Evolutionary conservation across 2,113 vertebrate genomes (phyloP).

Genomic region (Amphiprion ocellaris): DNA sequence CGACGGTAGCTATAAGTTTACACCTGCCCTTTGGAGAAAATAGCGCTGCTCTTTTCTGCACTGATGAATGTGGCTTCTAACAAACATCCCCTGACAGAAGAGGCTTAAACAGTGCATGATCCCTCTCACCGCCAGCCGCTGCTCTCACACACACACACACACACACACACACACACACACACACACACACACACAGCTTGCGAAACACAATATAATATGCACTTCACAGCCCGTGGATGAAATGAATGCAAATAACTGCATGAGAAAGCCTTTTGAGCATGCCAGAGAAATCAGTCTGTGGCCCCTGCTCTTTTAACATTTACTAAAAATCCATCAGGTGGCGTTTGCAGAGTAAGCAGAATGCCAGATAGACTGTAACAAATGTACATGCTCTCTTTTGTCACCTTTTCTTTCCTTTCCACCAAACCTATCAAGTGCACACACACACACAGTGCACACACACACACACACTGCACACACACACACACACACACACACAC

Average conservation of each 20-base stretch:
- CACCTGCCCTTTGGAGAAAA: conserved; percentile 63
- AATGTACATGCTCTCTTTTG: conserved; percentile 68
- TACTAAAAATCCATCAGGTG: conserved; percentile 70
- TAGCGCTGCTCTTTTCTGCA: conserved; percentile 55
- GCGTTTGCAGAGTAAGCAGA: conserved; percentile 71
- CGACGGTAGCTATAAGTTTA: conserved; percentile 50
- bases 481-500: conserved; percentile 1
- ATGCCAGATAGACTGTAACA: conserved; percentile 62
- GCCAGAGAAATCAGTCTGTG: conserved; percentile 48
- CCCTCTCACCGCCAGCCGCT: conserved; percentile 28
- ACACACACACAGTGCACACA: neutral
- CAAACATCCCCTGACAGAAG: conserved; percentile 62
- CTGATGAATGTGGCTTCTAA: conserved; percentile 67
- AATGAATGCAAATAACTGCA: conserved; percentile 71
- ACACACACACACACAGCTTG: conserved; percentile 1
- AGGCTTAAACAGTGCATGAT: conserved; percentile 58
- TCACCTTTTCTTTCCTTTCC: conserved; percentile 60
- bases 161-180: too few species aligned
- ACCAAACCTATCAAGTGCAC: conserved; percentile 40
- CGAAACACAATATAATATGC: conserved; percentile 70
- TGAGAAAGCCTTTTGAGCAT: conserved; percentile 53
- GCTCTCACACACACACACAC: conserved; percentile 10
- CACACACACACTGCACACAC: neutral
- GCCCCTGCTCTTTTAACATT: conserved; percentile 76
- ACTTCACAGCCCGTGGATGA: conserved; percentile 63